These are phyloP conservation scores for Balaeniceps rex DNA, from an alignment of 2,113 vertebrate species.

Conservation along the genomic window DNA sequence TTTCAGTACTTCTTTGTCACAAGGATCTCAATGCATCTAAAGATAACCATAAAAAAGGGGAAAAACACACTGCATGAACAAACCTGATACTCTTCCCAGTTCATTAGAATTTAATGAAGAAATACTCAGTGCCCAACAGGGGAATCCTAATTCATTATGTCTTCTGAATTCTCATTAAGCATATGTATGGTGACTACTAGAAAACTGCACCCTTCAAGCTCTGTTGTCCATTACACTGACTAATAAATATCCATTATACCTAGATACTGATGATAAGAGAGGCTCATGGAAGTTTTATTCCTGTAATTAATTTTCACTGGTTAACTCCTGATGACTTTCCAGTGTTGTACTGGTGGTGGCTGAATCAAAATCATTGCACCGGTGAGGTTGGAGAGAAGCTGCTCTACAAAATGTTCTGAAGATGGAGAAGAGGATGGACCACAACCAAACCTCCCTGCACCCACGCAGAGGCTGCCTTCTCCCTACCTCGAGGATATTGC, in stretches of 20 bases:
- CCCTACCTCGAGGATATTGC: accelerated
- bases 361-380: not conserved
- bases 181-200: not conserved
- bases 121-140: constrained; percentile 41
- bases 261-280: not conserved
- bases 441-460: too few species aligned
- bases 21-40: not conserved
- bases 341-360: not conserved
- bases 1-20: not conserved
- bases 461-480: not conserved
- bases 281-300: not conserved
- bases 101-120: constrained; percentile 64
- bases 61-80: not conserved
- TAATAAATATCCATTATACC: constrained; percentile 4
- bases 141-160: constrained; percentile 56
- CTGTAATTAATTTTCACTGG: constrained; percentile 1
- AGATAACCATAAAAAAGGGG: not conserved
- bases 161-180: constrained; percentile 56
- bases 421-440: not conserved
- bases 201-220: not conserved
- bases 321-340: not conserved
- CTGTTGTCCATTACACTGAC: not conserved
- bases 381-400: not conserved
- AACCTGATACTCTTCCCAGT: constrained; percentile 29
- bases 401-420: not conserved